A percentile compares a stretch with the other conserved stretches of the same genome.
phyloP scores from a whole-genome alignment of 2,113 vertebrate genomes.

The Cephalophus harveyi region DNA sequence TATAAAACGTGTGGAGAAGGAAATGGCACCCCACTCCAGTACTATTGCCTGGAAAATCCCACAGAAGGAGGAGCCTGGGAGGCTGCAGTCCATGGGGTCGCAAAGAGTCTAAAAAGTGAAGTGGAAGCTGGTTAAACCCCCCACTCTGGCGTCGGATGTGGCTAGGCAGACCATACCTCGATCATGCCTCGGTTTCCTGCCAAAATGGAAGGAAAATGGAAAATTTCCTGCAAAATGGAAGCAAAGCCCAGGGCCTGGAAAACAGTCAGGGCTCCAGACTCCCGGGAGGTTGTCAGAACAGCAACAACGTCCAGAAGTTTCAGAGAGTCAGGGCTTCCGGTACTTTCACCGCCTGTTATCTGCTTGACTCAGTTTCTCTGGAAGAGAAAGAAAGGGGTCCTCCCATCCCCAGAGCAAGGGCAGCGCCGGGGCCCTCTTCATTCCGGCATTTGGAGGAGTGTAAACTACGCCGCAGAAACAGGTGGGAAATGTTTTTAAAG shows the following conservation, averaged over 20 bases:
- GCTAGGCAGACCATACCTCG: background rate
- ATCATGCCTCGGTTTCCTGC: background rate
- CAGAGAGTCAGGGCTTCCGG: background rate
- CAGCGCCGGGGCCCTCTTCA: background rate
- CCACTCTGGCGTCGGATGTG: background rate
- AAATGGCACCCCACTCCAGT: too few relatives aligned
- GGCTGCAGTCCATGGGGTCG: rapidly evolving
- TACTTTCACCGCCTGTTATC: too few relatives aligned
- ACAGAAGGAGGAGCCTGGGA: too few relatives aligned
- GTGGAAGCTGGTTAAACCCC: background rate
- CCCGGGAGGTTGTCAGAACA: rapidly evolving
- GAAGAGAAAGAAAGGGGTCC: background rate
- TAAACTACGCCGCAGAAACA: background rate
- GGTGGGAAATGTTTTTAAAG: background rate
- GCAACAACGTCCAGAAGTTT: background rate
- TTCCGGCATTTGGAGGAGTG: background rate
- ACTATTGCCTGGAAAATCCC: too few relatives aligned
- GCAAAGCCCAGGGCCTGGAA: background rate
- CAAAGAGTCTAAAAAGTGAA: background rate
- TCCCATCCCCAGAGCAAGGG: background rate
- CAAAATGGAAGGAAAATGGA: too few relatives aligned
- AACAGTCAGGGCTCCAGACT: rapidly evolving
- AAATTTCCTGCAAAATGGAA: too few relatives aligned
- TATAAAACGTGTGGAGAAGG: too few relatives aligned
- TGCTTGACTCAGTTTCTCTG: background rate